Conservation (phyloP, 2,888 invertebrate genomes). For the Philopedon plagiatum region DNA sequence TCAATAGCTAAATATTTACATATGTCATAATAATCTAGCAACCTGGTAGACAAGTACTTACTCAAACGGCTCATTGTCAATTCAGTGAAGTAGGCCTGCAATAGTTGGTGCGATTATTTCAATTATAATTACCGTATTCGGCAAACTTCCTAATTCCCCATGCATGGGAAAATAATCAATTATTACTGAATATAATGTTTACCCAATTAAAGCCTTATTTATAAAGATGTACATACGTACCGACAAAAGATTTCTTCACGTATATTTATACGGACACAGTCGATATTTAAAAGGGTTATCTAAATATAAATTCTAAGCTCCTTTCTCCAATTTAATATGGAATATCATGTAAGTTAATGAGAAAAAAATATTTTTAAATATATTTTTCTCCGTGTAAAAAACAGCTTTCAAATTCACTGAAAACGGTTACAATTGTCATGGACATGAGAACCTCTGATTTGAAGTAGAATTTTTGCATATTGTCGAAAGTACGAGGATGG, state of each 20-base stretch:
- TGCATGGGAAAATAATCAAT: slow-evolving; percentile 15
- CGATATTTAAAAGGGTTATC: too few relatives aligned
- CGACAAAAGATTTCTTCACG: background rate
- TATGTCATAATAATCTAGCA: slow-evolving; percentile 2
- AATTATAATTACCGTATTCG: slow-evolving; percentile 40
- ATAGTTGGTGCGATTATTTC: slow-evolving; percentile 3
- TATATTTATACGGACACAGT: background rate
- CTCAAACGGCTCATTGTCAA: background rate
- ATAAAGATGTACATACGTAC: background rate
- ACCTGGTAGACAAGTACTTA: slow-evolving; percentile 2
- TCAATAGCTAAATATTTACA: background rate
- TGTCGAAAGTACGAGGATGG: too few relatives aligned
- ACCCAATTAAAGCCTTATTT: slow-evolving; percentile 5
- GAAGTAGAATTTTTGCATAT: too few relatives aligned
- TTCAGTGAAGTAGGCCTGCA: background rate
- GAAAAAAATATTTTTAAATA: too few relatives aligned
- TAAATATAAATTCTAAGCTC: too few relatives aligned
- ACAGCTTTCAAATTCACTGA: too few relatives aligned
- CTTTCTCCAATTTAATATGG: too few relatives aligned
- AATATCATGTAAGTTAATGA: too few relatives aligned
- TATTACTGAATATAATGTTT: background rate
- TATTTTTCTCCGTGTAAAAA: too few relatives aligned
- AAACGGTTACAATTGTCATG: too few relatives aligned
- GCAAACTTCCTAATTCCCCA: slow-evolving; percentile 36
- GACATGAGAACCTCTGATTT: too few relatives aligned